A percentile compares a stretch with the other conserved stretches of the same genome.
These are phyloP conservation scores for Zelostemma sp. DNA, from an alignment of 1,140 invertebrate species.

Conservation along the genomic window DNA sequence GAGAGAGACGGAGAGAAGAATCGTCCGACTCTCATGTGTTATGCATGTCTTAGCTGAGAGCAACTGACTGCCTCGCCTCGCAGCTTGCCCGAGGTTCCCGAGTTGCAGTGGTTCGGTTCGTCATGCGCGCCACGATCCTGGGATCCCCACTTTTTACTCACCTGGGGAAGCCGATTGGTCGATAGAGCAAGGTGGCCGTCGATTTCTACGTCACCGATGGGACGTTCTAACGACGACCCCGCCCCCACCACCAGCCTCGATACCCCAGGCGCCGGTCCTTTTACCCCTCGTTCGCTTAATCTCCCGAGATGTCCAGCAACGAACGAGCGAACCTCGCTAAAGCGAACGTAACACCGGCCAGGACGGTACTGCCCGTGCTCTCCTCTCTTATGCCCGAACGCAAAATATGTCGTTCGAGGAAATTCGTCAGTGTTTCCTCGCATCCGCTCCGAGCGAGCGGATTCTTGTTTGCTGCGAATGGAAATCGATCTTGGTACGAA, in stretches of 20 bases:
- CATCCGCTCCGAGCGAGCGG: no score
- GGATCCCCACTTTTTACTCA: conserved; percentile 50
- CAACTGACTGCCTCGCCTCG: conserved; percentile 70
- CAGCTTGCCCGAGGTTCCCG: conserved; percentile 65
- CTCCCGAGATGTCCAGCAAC: conserved; percentile 45
- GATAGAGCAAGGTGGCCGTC: conserved; percentile 66
- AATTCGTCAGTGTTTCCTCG: no score
- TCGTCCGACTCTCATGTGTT: conserved; percentile 71
- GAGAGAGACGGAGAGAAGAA: conserved; percentile 54
- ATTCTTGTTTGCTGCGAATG: no score
- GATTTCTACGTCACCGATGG: conserved; percentile 62
- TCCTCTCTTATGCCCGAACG: no score
- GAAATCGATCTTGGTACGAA: no score
- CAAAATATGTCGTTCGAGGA: no score
- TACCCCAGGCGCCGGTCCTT: conserved; percentile 52
- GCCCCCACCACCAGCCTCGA: conserved; percentile 46
- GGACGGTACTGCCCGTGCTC: conserved; percentile 61
- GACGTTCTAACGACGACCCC: conserved; percentile 51
- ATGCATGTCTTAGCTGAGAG: conserved; percentile 73
- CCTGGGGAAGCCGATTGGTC: conserved; percentile 50
- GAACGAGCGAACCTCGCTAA: conserved; percentile 30
- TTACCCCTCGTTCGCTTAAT: conserved; percentile 64
- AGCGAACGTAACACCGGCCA: conserved; percentile 47
- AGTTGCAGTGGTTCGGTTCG: conserved; percentile 54
- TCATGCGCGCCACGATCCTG: conserved; percentile 62